Percentiles rank a stretch among this genome's conserved stretches.
phyloP scores from a whole-genome alignment of 1,140 invertebrate species.

The Limonius californicus region DNA sequence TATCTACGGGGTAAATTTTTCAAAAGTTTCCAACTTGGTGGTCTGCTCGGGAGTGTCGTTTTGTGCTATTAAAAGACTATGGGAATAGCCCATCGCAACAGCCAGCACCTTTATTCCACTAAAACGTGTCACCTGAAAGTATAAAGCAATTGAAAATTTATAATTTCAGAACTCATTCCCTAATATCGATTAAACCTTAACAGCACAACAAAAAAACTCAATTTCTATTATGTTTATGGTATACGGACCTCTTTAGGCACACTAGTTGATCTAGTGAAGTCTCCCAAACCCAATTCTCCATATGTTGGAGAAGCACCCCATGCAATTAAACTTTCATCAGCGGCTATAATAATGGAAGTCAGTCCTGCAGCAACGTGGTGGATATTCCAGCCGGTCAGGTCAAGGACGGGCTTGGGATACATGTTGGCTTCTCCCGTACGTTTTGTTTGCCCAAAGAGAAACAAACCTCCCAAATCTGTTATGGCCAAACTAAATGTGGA shows the following conservation, averaged over 20 bases:
- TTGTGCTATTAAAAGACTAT: conserved; percentile 70
- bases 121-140: conserved; percentile 61
- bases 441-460: conserved; percentile 88
- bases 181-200: too few species aligned
- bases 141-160: too few species aligned
- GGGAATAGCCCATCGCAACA: conserved; percentile 79
- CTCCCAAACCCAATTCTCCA: conserved; percentile 87
- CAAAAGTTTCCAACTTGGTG: conserved; percentile 59
- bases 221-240: too few species aligned
- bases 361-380: conserved; percentile 73
- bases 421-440: conserved; percentile 91
- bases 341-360: conserved; percentile 81
- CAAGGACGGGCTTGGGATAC: conserved; percentile 93
- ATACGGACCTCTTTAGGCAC: conserved; percentile 85
- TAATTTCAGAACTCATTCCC: too few species aligned
- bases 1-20: conserved; percentile 33
- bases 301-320: conserved; percentile 91
- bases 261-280: conserved; percentile 82
- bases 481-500: conserved; percentile 82
- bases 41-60: conserved; percentile 65
- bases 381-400: conserved; percentile 88
- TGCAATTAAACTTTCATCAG: conserved; percentile 84
- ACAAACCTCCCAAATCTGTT: conserved; percentile 71
- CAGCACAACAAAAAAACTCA: too few species aligned
- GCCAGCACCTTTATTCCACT: conserved; percentile 76